Evolutionary conservation across 2,113 vertebrate genomes (phyloP).

Genomic region (Silurus meridionalis): DNA sequence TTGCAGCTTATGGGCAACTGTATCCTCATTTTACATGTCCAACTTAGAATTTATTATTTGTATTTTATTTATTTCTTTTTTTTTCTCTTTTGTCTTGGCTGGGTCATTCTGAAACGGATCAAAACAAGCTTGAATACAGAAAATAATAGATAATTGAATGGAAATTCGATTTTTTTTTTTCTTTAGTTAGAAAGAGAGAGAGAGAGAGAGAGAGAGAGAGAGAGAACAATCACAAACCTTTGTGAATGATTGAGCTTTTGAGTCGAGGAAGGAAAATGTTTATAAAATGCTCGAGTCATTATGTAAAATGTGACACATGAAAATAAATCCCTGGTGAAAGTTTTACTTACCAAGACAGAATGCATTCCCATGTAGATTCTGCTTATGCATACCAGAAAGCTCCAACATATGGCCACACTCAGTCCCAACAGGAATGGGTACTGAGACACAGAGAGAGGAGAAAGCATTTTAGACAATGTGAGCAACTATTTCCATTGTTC

Average conservation of each 20-base stretch:
- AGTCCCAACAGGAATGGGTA: constrained; percentile 88
- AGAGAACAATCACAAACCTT: background rate
- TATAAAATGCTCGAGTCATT: background rate
- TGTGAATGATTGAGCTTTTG: background rate
- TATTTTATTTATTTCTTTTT: too few relatives aligned
- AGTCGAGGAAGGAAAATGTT: background rate
- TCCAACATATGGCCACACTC: constrained; percentile 85
- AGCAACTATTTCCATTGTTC: background rate
- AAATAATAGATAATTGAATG: background rate
- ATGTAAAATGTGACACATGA: background rate
- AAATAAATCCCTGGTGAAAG: background rate
- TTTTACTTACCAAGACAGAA: constrained; percentile 88
- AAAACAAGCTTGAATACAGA: background rate
- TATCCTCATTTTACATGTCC: background rate
- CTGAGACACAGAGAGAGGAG: constrained; percentile 64
- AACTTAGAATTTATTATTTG: too few relatives aligned
- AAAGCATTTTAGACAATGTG: background rate
- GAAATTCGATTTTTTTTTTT: too few relatives aligned
- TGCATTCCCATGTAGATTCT: constrained; percentile 99
- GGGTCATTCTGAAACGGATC: background rate
- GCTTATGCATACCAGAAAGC: constrained; percentile 91
- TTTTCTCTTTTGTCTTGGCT: background rate
- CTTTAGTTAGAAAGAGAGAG: background rate
- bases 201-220: background rate
- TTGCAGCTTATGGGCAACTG: background rate